A percentile compares a stretch with the other conserved stretches of the same genome.
Evolutionary conservation across 1,140 invertebrate genomes (phyloP).

Genomic region (Eriocheir sinensis): DNA sequence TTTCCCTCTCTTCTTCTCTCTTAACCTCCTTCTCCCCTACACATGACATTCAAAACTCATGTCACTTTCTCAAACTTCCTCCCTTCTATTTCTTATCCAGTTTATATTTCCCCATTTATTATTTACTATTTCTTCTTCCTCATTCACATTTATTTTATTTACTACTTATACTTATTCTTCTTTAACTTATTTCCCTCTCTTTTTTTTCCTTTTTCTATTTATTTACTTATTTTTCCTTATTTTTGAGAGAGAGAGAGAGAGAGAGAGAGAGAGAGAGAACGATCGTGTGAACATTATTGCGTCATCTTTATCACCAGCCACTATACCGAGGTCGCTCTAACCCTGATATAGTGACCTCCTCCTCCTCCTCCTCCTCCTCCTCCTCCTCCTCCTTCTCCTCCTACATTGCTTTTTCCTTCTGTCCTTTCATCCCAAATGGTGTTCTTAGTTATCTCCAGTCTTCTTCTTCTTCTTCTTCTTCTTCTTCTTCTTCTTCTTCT

Average conservation of each 20-base stretch:
- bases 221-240: too few relatives aligned
- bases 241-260: too few relatives aligned
- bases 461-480: not conserved
- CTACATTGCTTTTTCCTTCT: not conserved
- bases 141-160: too few relatives aligned
- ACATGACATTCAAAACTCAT: not conserved
- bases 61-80: not conserved
- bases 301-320: not conserved
- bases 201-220: not conserved
- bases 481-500: not conserved
- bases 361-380: not conserved
- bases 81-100: not conserved
- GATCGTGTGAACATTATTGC: slow-evolving; percentile 24
- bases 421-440: not conserved
- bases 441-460: not conserved
- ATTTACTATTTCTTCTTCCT: too few relatives aligned
- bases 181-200: not conserved
- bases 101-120: too few relatives aligned
- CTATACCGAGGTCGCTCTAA: not conserved
- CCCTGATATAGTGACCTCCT: slow-evolving; percentile 10
- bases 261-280: not conserved
- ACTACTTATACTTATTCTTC: not conserved
- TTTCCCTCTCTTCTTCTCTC: not conserved
- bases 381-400: not conserved
- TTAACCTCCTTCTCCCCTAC: not conserved